A percentile compares a stretch with the other conserved stretches of the same genome.
Evolutionary conservation across 2,797 vertebrate genomes (phyloP).

Genomic region (Aeoliscus strigatus): DNA sequence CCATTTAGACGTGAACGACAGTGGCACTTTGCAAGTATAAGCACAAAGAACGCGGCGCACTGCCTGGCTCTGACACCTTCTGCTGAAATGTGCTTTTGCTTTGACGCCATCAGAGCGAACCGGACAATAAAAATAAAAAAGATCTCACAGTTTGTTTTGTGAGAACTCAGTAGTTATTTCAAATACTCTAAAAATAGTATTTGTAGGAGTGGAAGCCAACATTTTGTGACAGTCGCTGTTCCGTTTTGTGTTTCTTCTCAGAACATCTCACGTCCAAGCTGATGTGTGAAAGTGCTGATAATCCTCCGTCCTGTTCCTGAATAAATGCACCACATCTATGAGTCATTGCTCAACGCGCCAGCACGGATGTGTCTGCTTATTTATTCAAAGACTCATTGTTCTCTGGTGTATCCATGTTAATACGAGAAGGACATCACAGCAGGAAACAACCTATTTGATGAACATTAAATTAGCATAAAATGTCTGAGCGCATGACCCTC

Average conservation of each 20-base stretch:
- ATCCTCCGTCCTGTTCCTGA: constrained; percentile 36
- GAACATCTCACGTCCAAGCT: constrained; percentile 30
- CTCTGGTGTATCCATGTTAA: too few relatives aligned
- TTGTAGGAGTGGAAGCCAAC: constrained; percentile 9
- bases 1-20: constrained; percentile 63
- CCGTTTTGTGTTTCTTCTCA: constrained; percentile 20
- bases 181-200: constrained; percentile 41
- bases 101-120: constrained; percentile 36
- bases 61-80: constrained; percentile 60
- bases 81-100: constrained; percentile 56
- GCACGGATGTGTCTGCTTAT: constrained; percentile 51
- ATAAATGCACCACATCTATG: constrained; percentile 46
- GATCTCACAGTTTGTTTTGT: constrained; percentile 9
- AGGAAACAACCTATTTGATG: too few relatives aligned
- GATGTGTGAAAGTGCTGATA: constrained; percentile 45
- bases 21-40: constrained; percentile 71
- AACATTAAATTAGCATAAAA: too few relatives aligned
- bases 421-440: too few relatives aligned
- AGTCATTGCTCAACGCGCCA: constrained; percentile 48
- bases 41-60: constrained; percentile 53
- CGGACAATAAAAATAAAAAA: constrained; percentile 35
- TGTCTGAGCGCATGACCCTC: too few relatives aligned
- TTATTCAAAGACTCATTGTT: constrained; percentile 48
- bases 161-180: constrained; percentile 31
- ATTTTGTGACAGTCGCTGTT: constrained; percentile 20